A percentile compares a stretch with the other conserved stretches of the same genome.
phyloP scores from a whole-genome alignment of 2,888 invertebrate genomes.

The Drosophila austrosaltans region DNA sequence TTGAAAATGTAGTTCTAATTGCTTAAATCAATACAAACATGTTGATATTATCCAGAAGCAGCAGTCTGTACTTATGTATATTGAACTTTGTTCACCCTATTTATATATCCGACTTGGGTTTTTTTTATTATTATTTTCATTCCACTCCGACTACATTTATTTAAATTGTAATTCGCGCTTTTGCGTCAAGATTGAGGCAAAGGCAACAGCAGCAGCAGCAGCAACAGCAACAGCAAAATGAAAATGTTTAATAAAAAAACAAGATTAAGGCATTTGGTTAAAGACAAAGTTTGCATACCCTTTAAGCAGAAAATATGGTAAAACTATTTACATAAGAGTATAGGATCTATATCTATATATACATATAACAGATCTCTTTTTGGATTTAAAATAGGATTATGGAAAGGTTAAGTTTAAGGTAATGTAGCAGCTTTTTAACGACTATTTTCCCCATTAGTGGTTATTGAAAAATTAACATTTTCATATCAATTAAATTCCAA shows the following conservation, averaged over 20 bases:
- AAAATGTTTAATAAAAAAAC: conserved; percentile 27
- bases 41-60: background rate
- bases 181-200: conserved; percentile 5
- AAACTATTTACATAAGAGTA: too few species aligned
- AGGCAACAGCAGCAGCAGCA: conserved; percentile 5
- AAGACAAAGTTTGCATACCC: background rate
- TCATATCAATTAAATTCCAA: too few species aligned
- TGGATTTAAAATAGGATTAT: too few species aligned
- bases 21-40: conserved; percentile 36
- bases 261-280: conserved; percentile 26
- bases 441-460: too few species aligned
- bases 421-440: too few species aligned
- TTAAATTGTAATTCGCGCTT: conserved; percentile 25
- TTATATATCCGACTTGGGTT: conserved; percentile 14
- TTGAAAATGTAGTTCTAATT: conserved; percentile 30
- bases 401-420: too few species aligned
- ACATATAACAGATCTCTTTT: too few species aligned
- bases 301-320: background rate
- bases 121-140: conserved; percentile 14
- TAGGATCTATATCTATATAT: background rate
- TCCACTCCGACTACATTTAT: conserved; percentile 8
- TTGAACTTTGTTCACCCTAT: conserved; percentile 25
- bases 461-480: too few species aligned
- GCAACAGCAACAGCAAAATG: conserved; percentile 15
- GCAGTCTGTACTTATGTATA: conserved; percentile 4